A percentile compares a stretch with the other conserved stretches of the same genome.
Conservation (phyloP, 2,797 vertebrate genomes). For the Bucorvus abyssinicus region DNA sequence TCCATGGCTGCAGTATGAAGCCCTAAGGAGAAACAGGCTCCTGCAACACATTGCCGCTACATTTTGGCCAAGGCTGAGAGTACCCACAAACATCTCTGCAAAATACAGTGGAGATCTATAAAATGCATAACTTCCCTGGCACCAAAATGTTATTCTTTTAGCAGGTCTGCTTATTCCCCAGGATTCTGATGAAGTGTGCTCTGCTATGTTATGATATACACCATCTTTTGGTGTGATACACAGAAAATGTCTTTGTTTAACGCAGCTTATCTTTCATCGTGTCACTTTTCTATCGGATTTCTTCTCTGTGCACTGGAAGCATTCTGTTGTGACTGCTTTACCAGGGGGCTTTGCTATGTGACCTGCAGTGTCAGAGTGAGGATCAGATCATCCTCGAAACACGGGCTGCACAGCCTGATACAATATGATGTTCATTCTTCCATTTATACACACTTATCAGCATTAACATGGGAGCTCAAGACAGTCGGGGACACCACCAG, state of each 20-base stretch:
- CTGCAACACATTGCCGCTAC: slow-evolving; percentile 35
- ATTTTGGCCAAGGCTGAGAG: slow-evolving; percentile 64
- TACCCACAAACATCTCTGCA: slow-evolving; percentile 43
- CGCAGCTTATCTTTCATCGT: slow-evolving; percentile 52
- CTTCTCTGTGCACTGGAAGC: slow-evolving; percentile 49
- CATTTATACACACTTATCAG: background rate
- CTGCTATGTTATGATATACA: slow-evolving; percentile 54
- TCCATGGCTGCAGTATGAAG: slow-evolving; percentile 27
- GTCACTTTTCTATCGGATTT: slow-evolving; percentile 69
- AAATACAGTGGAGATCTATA: slow-evolving; percentile 69
- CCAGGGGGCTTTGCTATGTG: background rate
- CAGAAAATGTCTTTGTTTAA: slow-evolving; percentile 69
- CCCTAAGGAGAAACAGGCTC: slow-evolving; percentile 61
- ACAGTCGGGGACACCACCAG: background rate
- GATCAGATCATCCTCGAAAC: background rate
- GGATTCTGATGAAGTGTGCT: slow-evolving; percentile 55
- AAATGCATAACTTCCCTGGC: slow-evolving; percentile 62
- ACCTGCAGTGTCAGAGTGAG: background rate
- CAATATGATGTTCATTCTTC: background rate
- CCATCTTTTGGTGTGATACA: slow-evolving; percentile 24
- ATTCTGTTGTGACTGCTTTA: slow-evolving; percentile 37
- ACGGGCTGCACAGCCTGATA: background rate
- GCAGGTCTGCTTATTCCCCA: slow-evolving; percentile 52
- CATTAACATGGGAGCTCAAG: background rate
- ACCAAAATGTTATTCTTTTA: slow-evolving; percentile 61